A percentile compares a stretch with the other conserved stretches of the same genome.
Evolutionary conservation across 2,113 vertebrate species (phyloP).

Genomic region (Gallinago media): DNA sequence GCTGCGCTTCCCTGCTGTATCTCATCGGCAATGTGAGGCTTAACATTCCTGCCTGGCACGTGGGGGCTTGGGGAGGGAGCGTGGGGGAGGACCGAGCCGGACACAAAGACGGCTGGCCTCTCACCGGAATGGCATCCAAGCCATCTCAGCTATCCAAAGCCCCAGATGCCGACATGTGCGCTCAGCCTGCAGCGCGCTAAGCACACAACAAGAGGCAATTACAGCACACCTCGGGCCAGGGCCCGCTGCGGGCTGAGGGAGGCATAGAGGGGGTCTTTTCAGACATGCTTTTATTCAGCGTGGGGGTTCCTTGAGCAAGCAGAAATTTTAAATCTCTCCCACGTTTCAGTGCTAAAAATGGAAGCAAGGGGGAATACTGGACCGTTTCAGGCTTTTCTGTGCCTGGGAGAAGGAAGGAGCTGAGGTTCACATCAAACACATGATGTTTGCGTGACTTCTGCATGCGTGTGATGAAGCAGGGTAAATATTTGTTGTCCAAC

Average conservation of each 20-base stretch:
- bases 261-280: not conserved
- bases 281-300: not conserved
- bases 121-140: slow-evolving; percentile 71
- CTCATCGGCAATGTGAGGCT: slow-evolving; percentile 29
- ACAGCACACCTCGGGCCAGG: not conserved
- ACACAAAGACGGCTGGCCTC: slow-evolving; percentile 59
- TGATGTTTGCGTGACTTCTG: not conserved
- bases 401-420: not conserved
- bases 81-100: slow-evolving; percentile 2
- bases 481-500: not conserved
- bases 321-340: not conserved
- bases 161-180: slow-evolving; percentile 20
- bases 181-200: not conserved
- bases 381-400: not conserved
- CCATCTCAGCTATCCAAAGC: slow-evolving; percentile 66
- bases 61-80: slow-evolving; percentile 31
- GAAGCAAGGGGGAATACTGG: not conserved
- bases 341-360: not conserved
- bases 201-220: not conserved
- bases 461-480: accelerated
- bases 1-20: slow-evolving; percentile 11
- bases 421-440: not conserved
- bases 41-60: slow-evolving; percentile 70
- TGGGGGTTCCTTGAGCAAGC: not conserved
- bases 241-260: not conserved